A percentile compares a stretch with the other conserved stretches of the same genome.
Conservation (phyloP, 2,113 vertebrate genomes). For the Otus sunia region DNA sequence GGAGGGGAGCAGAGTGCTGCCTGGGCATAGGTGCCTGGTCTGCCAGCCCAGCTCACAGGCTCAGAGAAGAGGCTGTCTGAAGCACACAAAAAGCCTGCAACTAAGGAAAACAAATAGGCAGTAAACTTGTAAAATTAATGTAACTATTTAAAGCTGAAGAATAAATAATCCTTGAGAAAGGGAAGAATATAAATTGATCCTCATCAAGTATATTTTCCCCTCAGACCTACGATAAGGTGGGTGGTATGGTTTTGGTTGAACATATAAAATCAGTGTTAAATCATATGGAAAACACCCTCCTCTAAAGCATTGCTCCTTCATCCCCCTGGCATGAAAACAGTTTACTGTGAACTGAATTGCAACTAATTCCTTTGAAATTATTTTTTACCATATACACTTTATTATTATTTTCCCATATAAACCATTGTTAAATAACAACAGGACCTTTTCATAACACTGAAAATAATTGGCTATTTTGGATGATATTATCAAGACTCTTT, state of each 20-base stretch:
- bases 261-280: not conserved
- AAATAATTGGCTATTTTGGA: constrained; percentile 57
- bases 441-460: constrained; percentile 25
- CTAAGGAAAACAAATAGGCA: not conserved
- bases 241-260: not conserved
- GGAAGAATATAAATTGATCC: not conserved
- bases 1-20: not conserved
- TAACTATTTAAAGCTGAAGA: not conserved
- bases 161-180: not conserved
- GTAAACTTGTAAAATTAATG: not conserved
- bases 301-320: not conserved
- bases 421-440: constrained; percentile 46
- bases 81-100: fast-evolving
- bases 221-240: not conserved
- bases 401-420: constrained; percentile 25
- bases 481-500: constrained; percentile 58
- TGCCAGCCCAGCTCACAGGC: not conserved
- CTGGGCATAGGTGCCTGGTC: not conserved
- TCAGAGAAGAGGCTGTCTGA: not conserved
- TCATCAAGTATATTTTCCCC: not conserved
- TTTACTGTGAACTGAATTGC: not conserved
- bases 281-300: not conserved
- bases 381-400: not conserved
- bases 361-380: not conserved
- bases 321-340: not conserved